Percentiles rank a stretch among this genome's conserved stretches.
phyloP scores from a whole-genome alignment of 2,888 invertebrate genomes.

The Lepidochrysops patricia region DNA sequence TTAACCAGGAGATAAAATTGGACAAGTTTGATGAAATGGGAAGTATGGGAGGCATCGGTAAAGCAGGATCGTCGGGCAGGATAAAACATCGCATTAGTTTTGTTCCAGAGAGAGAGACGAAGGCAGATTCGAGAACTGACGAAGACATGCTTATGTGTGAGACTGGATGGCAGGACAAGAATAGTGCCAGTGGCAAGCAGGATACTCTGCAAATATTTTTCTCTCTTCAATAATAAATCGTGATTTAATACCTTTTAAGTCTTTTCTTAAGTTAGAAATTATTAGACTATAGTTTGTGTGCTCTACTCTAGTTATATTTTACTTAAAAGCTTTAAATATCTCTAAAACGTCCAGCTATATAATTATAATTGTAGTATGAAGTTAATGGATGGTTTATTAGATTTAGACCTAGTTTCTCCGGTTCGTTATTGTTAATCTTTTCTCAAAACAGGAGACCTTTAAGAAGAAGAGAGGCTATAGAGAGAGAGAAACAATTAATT shows the following conservation, averaged over 20 bases:
- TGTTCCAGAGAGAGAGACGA: constrained; percentile 18
- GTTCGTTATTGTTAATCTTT: too few species aligned
- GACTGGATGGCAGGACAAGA: constrained; percentile 36
- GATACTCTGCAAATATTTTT: constrained; percentile 47
- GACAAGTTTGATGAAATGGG: constrained; percentile 32
- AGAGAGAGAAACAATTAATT: too few species aligned
- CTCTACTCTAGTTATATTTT: not conserved
- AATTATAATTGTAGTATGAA: not conserved
- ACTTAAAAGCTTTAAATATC: not conserved
- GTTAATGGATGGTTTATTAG: too few species aligned
- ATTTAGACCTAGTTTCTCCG: too few species aligned
- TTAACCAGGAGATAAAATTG: constrained; percentile 62
- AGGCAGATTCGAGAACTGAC: constrained; percentile 33
- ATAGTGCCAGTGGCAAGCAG: constrained; percentile 33
- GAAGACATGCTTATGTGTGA: constrained; percentile 58
- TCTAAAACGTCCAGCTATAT: not conserved
- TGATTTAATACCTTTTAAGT: not conserved
- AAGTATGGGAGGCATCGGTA: constrained; percentile 17
- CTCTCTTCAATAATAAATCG: not conserved
- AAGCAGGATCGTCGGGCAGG: constrained; percentile 29
- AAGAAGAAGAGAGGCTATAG: too few species aligned
- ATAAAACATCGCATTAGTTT: constrained; percentile 40
- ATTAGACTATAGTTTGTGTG: too few species aligned
- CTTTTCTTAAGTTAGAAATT: not conserved
- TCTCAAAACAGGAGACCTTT: too few species aligned